Conservation (phyloP, 2,113 vertebrate species). For the Sciurus niger region DNA sequence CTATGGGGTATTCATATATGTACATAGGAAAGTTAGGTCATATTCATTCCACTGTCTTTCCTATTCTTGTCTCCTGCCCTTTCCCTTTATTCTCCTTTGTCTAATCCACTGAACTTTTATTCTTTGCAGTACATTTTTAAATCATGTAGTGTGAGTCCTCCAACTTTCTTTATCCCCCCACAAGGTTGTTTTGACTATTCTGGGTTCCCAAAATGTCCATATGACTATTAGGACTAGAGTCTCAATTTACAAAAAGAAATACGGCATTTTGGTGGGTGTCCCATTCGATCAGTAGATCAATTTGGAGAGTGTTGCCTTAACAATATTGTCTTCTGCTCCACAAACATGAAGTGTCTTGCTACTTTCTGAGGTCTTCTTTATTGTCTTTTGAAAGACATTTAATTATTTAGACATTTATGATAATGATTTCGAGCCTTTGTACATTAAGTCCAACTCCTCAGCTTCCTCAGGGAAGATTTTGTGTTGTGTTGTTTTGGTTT, state of each 20-base stretch:
- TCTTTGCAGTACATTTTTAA: not conserved
- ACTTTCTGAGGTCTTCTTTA: not conserved
- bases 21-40: too few species aligned
- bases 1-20: too few species aligned
- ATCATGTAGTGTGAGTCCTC: not conserved
- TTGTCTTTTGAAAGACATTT: not conserved
- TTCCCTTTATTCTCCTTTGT: too few species aligned
- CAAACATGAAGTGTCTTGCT: not conserved
- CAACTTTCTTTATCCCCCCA: not conserved
- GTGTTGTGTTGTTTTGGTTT: not conserved
- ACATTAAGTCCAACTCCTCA: not conserved
- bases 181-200: not conserved
- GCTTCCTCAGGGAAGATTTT: not conserved
- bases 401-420: constrained; percentile 2
- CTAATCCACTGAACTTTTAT: too few species aligned
- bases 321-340: not conserved
- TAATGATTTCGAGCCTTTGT: not conserved
- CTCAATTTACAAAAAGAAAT: not conserved
- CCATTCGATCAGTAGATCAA: not conserved
- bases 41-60: too few species aligned
- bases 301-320: not conserved
- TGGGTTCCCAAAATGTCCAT: not conserved
- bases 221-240: not conserved
- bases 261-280: not conserved
- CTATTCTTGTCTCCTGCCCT: too few species aligned